Conservation (phyloP, 2,113 vertebrate species). For the Balaeniceps rex region DNA sequence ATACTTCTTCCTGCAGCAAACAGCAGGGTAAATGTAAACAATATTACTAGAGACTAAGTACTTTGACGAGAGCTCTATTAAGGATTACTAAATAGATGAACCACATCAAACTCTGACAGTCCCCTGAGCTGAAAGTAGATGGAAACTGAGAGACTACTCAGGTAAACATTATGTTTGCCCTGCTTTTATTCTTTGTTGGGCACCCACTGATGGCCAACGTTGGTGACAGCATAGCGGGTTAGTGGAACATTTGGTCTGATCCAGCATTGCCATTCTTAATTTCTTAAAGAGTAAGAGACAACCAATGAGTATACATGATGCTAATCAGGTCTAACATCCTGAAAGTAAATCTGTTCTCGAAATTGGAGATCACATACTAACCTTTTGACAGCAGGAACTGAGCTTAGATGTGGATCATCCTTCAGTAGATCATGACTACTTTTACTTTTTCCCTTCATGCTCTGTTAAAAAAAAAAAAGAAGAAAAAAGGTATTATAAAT, state of each 20-base stretch:
- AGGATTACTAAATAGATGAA: background rate
- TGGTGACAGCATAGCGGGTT: background rate
- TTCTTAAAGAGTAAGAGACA: background rate
- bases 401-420: slow-evolving; percentile 91
- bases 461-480: slow-evolving; percentile 67
- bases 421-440: slow-evolving; percentile 97
- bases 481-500: background rate
- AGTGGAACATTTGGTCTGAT: background rate
- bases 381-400: slow-evolving; percentile 90
- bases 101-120: background rate
- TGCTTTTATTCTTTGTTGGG: background rate
- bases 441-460: slow-evolving; percentile 96
- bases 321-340: background rate
- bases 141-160: background rate
- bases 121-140: background rate
- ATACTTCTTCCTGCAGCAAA: background rate
- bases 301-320: background rate
- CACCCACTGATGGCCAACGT: background rate
- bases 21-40: background rate
- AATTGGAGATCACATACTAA: slow-evolving; percentile 35
- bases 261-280: background rate
- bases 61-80: background rate
- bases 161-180: background rate
- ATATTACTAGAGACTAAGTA: background rate
- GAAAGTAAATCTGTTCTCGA: background rate